Base-by-base conservation (phyloP, 2,888 invertebrate species). In the Marasmarcha lunaedactyla region DNA sequence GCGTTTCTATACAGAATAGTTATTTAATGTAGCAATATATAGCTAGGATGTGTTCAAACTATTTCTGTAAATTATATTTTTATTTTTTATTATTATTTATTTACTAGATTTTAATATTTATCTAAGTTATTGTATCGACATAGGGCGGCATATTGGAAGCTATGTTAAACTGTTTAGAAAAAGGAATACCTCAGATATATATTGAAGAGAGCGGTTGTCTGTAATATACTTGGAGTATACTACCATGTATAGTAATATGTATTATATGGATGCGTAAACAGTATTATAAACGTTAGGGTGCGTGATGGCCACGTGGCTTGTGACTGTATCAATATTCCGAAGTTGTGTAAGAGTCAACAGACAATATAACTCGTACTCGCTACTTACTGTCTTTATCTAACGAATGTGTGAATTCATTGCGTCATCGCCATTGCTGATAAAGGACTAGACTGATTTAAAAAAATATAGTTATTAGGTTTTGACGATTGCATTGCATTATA, bases 11-110 rank as follows among this genome's bases (percentile, higher is more conserved):
- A 60, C 57, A 63, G 55, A 52, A 58, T 71, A 71, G 65, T 51
- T 62, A 59, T 61, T 59, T 56, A 55, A 49, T 51, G 63, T 79
- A 78, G 76, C 71, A 70, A 76, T 77, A 73, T 67, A 61, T 81
- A 79, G 76, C 70, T 83, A 79, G 78, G 76, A 77, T 74, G 78
- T 77, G 79, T 83, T 79, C 79, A 76, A 70, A 72, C 63, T 63
- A 57, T 57, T 70, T 67, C 59, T 68, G 70, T 59, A 14, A 7
- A 34, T 53, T 62, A 63, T 50, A 50, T 54, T 64, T 59, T 59
- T 66, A 63, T 56, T 67, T 64, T 69, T 66, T 7, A n/a, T 34
- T 12, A 34, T 34, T 67, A 72, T 74, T 79, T 76, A 74, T 74
- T 73, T 59, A 67, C 59, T 71, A 76, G 72, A 55, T 57, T 52